phyloP scores from a whole-genome alignment of 2,797 vertebrate genomes.

The Podargus strigoides region DNA sequence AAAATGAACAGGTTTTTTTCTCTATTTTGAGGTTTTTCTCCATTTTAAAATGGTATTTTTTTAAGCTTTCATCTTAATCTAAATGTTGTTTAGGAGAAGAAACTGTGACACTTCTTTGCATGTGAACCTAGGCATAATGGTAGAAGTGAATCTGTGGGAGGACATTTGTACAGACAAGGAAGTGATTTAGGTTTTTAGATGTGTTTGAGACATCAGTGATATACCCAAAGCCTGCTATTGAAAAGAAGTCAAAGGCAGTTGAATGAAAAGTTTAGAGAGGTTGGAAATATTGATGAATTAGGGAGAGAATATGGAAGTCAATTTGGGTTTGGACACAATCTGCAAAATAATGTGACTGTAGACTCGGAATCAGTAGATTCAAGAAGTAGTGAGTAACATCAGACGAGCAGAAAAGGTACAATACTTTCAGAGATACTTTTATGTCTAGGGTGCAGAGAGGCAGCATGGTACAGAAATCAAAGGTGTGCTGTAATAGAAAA shows the following conservation, averaged over 20 bases:
- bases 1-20: not conserved
- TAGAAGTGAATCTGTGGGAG: not conserved
- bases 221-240: not conserved
- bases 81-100: not conserved
- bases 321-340: not conserved
- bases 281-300: not conserved
- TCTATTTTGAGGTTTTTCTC: not conserved
- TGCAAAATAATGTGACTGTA: not conserved
- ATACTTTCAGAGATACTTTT: not conserved
- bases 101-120: not conserved
- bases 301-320: not conserved
- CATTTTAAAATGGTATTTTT: too few relatives aligned
- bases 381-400: not conserved
- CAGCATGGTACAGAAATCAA: not conserved
- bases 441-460: not conserved
- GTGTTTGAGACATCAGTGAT: not conserved
- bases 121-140: rapidly evolving
- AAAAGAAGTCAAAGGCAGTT: not conserved
- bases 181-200: not conserved
- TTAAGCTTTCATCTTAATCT: not conserved
- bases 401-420: not conserved
- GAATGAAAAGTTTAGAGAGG: not conserved
- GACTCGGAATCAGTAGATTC: not conserved
- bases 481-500: not conserved
- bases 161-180: not conserved